phyloP scores from a whole-genome alignment of 2,113 vertebrate species.

The Dissostichus mawsoni region DNA sequence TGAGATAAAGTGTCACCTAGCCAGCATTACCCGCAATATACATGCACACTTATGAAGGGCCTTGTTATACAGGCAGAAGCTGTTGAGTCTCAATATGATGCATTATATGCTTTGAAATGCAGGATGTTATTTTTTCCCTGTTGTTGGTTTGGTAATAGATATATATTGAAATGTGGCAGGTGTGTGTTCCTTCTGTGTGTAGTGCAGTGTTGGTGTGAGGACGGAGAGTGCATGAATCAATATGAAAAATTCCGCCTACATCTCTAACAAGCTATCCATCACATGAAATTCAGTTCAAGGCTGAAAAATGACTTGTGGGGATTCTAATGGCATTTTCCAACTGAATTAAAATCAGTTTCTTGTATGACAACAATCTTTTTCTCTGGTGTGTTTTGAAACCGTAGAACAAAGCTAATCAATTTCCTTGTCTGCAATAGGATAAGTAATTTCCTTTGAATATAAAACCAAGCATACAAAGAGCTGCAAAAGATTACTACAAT shows the following conservation, averaged over 20 bases:
- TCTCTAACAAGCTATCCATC: slow-evolving; percentile 50
- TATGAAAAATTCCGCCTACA: slow-evolving; percentile 43
- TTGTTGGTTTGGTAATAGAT: slow-evolving; percentile 68
- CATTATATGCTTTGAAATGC: slow-evolving; percentile 36
- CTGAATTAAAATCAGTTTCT: slow-evolving; percentile 53
- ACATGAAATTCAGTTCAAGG: slow-evolving; percentile 22
- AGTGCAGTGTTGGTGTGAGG: neutral
- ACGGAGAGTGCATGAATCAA: slow-evolving; percentile 50
- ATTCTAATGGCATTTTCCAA: slow-evolving; percentile 46
- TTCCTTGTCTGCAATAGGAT: slow-evolving; percentile 22
- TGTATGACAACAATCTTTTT: slow-evolving; percentile 42
- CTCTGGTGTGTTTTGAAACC: slow-evolving; percentile 48
- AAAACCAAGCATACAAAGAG: slow-evolving; percentile 27
- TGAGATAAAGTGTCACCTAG: slow-evolving; percentile 35
- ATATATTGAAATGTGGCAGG: slow-evolving; percentile 32
- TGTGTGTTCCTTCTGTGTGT: neutral
- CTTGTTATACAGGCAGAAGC: slow-evolving; percentile 30
- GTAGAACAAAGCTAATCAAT: slow-evolving; percentile 55
- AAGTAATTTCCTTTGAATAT: slow-evolving; percentile 43
- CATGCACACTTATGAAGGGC: slow-evolving; percentile 6
- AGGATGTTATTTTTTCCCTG: slow-evolving; percentile 16
- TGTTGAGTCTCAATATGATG: slow-evolving; percentile 37
- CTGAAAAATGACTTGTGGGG: slow-evolving; percentile 28
- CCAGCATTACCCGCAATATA: neutral
- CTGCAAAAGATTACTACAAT: slow-evolving; percentile 2